Evolutionary conservation across 2,888 invertebrate species (phyloP).

Genomic region (Apoda limacodes): DNA sequence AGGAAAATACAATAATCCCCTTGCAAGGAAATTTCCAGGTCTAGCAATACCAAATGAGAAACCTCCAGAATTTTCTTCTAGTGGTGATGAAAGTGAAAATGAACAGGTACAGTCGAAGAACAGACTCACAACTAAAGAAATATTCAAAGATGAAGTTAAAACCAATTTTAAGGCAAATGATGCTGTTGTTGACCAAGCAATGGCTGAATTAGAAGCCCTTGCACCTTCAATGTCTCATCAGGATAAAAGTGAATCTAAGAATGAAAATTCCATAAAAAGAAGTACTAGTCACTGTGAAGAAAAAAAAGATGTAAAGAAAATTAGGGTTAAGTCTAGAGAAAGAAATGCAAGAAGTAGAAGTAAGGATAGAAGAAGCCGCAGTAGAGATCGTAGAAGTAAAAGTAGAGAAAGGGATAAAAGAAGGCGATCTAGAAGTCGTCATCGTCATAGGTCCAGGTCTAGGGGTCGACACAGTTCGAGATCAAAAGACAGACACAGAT

Average conservation of each 20-base stretch:
- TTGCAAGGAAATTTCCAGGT: slow-evolving; percentile 82
- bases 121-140: slow-evolving; percentile 52
- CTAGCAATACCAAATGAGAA: slow-evolving; percentile 84
- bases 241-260: slow-evolving; percentile 26
- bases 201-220: slow-evolving; percentile 87
- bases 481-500: slow-evolving; percentile 24
- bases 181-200: slow-evolving; percentile 80
- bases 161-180: slow-evolving; percentile 28
- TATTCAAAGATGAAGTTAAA: slow-evolving; percentile 51
- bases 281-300: slow-evolving; percentile 33
- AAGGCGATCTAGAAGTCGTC: slow-evolving; percentile 32
- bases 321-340: slow-evolving; percentile 35
- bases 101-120: slow-evolving; percentile 31
- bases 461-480: slow-evolving; percentile 23
- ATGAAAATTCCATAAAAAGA: slow-evolving; percentile 32
- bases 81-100: slow-evolving; percentile 47
- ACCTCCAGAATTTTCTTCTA: slow-evolving; percentile 48
- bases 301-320: slow-evolving; percentile 30
- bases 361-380: slow-evolving; percentile 25
- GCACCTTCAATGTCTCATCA: slow-evolving; percentile 72
- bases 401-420: slow-evolving; percentile 30
- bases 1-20: slow-evolving; percentile 51
- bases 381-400: slow-evolving; percentile 27
- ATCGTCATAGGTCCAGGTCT: slow-evolving; percentile 34
- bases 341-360: slow-evolving; percentile 23